phyloP scores from a whole-genome alignment of 2,113 vertebrate species.

The Trogon melanurus region DNA sequence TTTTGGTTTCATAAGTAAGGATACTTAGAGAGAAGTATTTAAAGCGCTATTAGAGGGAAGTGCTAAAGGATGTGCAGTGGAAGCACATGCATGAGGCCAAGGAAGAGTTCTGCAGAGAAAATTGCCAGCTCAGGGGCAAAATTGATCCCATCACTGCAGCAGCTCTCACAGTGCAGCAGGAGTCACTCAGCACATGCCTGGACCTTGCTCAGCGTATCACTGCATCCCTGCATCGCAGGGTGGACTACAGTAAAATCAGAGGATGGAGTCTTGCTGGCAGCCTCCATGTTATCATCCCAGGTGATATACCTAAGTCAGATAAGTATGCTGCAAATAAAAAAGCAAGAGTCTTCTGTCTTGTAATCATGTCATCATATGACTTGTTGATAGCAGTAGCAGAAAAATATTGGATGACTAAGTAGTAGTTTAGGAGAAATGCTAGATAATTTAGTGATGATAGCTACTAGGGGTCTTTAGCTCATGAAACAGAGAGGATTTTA shows the following conservation, averaged over 20 bases:
- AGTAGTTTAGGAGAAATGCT: not conserved
- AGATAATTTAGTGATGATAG: not conserved
- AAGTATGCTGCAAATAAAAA: not conserved
- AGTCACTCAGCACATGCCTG: not conserved
- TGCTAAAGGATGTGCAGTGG: not conserved
- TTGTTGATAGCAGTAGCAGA: not conserved
- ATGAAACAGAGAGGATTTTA: not conserved
- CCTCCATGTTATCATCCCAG: not conserved
- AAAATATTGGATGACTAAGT: not conserved
- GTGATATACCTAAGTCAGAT: not conserved
- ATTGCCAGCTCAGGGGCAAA: not conserved
- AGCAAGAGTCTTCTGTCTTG: not conserved
- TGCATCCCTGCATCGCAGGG: rapidly evolving
- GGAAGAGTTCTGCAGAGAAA: not conserved
- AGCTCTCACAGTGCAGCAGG: not conserved
- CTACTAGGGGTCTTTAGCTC: not conserved
- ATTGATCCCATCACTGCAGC: not conserved
- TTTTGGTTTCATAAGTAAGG: not conserved
- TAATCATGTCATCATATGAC: not conserved
- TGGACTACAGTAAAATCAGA: not conserved
- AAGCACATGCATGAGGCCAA: not conserved
- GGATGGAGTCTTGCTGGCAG: not conserved
- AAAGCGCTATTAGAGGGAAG: not conserved
- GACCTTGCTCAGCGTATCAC: not conserved
- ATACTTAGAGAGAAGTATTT: not conserved